Evolutionary conservation across 30 jellyfish, hydroid and myxozoan genomes (phyloP).

Genomic region (Sanderia malayensis): DNA sequence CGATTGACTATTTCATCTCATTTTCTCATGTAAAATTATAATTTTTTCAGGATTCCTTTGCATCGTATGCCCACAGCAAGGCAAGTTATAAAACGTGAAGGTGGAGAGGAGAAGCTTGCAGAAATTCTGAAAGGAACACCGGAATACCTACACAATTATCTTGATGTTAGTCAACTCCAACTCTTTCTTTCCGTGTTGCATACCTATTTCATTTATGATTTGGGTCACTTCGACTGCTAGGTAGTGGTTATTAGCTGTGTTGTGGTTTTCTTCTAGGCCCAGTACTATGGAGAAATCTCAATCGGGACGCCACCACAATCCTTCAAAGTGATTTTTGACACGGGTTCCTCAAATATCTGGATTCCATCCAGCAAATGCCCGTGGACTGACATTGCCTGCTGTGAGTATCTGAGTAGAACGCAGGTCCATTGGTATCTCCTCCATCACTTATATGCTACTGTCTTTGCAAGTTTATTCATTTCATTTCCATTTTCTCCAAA

Average conservation of each 20-base stretch:
- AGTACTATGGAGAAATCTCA: conserved; percentile 91
- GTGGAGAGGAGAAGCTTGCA: conserved; percentile 32
- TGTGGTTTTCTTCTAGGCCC: conserved; percentile 88
- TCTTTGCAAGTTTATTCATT: no score
- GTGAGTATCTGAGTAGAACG: no score
- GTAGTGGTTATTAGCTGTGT: no score
- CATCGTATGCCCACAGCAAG: conserved; percentile 67
- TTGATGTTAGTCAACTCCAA: conserved; percentile 88
- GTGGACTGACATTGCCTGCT: conserved; percentile 74
- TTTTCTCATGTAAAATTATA: no score
- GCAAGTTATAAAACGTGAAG: conserved; percentile 47
- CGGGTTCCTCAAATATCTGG: conserved; percentile 99
- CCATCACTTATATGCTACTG: not conserved
- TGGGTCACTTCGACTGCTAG: no score
- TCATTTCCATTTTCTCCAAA: no score
- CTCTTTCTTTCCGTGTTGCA: no score
- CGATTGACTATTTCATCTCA: no score
- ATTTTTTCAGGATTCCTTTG: conserved; percentile 35
- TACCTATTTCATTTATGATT: no score
- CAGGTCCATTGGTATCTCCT: not conserved
- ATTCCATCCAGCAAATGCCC: conserved; percentile 91
- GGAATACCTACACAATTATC: conserved; percentile 74
- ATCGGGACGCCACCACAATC: conserved; percentile 94
- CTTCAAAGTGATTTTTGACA: conserved; percentile 93
- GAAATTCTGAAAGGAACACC: conserved; percentile 31